Evolutionary conservation across 2,113 vertebrate genomes (phyloP), one percentile per base, ranked within the genome.

Genomic region (Eulemur macaco): DNA sequence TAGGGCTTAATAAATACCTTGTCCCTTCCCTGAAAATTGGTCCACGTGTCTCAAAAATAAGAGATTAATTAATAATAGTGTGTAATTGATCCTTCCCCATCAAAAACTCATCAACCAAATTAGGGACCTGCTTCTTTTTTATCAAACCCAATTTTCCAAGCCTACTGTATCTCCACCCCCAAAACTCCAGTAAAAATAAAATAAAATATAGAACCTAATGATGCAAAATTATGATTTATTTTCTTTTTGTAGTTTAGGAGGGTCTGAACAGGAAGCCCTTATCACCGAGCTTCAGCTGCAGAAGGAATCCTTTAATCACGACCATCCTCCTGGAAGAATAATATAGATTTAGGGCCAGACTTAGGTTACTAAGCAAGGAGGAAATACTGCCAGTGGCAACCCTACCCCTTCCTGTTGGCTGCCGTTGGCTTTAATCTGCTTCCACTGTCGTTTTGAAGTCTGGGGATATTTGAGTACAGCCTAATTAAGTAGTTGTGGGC

Each of bases 321-420:
- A 96, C 97, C 92, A 96, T 98, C 98, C 97, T 98, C 96, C 97
- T 98, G 98, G 98, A 98, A 99, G 98, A 98, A 98, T 97, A 98
- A 98, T 98, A 97, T 87, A 98, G 97, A 98, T 98, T 98, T 97
- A 97, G 98, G 98, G 98, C 98, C 12, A 74, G 97, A 98, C 97
- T 97, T 96, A 95, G 97, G 98, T 97, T 98, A 97, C 97, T 93
- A 96, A 98, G 96, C 78, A 69, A 98, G 97, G 97, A 97, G 97
- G 97, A 97, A 98, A 98, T 92, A 97, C 77, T 97, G 98, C 98
- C 97, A 96, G 95, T 37, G 82, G 98, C 97, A 86, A 95, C 94
- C 85, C 94, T 93, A 78, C 94, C 97, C 84, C 96, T 98, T 97
- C 96, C 98, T 96, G 96, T 97, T 98, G 97, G 97, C 97, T 97